A percentile compares a stretch with the other conserved stretches of the same genome.
Conservation (phyloP, 2,113 vertebrate genomes). For the Aegithalos caudatus region DNA sequence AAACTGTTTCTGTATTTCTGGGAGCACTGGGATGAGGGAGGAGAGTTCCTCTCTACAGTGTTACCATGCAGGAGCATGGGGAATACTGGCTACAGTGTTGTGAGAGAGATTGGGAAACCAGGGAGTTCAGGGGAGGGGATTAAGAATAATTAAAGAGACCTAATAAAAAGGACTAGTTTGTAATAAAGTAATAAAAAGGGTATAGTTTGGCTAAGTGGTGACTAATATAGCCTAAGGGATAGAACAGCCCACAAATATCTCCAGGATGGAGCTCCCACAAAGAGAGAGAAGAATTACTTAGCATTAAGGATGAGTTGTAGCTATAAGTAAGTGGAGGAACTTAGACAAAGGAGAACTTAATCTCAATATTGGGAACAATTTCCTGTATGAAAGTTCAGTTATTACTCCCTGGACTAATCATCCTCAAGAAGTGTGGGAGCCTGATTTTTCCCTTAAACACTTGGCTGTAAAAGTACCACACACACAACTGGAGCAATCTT, state of each 20-base stretch:
- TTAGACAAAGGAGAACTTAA: slow-evolving; percentile 13
- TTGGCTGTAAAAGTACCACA: not conserved
- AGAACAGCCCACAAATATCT: not conserved
- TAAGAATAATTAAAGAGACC: not conserved
- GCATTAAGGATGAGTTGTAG: slow-evolving; percentile 2
- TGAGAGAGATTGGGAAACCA: not conserved
- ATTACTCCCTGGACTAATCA: not conserved
- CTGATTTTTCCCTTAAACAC: not conserved
- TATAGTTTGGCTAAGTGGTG: slow-evolving; percentile 21
- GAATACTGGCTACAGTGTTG: not conserved
- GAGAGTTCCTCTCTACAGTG: not conserved
- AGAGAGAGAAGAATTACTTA: not conserved
- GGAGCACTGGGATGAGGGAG: not conserved
- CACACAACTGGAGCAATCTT: not conserved
- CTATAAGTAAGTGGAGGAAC: not conserved
- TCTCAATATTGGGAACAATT: slow-evolving; percentile 9
- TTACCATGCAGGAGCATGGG: not conserved
- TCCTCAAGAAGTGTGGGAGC: not conserved
- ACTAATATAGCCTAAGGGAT: slow-evolving; percentile 19
- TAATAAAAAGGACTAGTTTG: not conserved
- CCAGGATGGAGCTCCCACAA: not conserved
- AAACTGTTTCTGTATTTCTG: not conserved
- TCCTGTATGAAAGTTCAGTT: not conserved
- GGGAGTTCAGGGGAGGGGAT: not conserved
- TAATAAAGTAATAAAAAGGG: too few relatives aligned